These are phyloP conservation scores for Orthosia gothica DNA, from an alignment of 2,888 invertebrate genomes.

Conservation along the genomic window DNA sequence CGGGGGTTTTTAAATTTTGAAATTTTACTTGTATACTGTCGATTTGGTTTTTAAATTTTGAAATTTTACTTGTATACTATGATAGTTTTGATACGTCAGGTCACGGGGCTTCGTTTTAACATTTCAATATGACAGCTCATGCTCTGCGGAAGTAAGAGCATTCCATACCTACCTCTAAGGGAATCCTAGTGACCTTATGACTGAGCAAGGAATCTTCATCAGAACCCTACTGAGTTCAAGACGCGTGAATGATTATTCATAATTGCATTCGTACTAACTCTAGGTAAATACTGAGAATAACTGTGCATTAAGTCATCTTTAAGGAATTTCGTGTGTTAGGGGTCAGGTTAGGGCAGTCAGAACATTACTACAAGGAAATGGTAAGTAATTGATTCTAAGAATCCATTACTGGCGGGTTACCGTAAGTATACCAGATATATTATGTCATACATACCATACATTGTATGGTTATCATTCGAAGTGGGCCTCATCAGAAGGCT, in stretches of 20 bases:
- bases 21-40: no score
- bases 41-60: no score
- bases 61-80: no score
- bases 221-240: not conserved
- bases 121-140: not conserved
- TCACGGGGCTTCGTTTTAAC: no score
- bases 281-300: not conserved
- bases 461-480: no score
- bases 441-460: no score
- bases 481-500: no score
- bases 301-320: not conserved
- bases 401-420: no score
- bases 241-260: not conserved
- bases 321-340: not conserved
- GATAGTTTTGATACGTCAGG: no score
- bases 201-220: not conserved
- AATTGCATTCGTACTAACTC: not conserved
- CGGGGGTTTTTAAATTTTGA: no score
- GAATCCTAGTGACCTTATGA: constrained; percentile 13
- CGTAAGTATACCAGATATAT: no score
- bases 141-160: constrained; percentile 6
- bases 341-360: not conserved
- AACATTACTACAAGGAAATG: not conserved
- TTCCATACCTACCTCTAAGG: not conserved
- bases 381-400: not conserved